Base-by-base conservation (phyloP, 2,113 vertebrate species). In the Ahaetulla prasina region DNA sequence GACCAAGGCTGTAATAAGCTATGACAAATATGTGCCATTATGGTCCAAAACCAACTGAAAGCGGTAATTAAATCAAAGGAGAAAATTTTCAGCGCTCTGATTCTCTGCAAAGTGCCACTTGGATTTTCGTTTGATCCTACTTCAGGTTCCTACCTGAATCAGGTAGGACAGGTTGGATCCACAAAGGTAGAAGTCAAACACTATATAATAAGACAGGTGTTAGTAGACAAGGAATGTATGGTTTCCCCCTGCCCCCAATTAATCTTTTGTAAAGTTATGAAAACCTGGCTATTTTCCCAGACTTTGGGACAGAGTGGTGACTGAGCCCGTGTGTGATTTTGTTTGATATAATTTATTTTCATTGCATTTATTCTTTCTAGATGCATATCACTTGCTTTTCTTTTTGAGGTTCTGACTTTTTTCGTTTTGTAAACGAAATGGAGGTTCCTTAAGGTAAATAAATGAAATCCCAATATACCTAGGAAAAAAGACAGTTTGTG, bases 11-110 rank as follows among this genome's bases (percentile, higher is more conserved):
- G 92, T 97, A 97, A 97, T 96, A 96, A 96, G 95, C 93, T 92
- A 93, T 96, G 96, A 97, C 96, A 97, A 97, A 97, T 97, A 96
- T 68, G 94, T 96, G 95, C 93, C 95, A 96, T 97, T 96, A 95
- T 93, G 93, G 95, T 95, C 96, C 96, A 95, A 93, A 97, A 96
- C 94, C 96, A 95, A 92, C 95, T 94, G 95, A 96, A 96, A 95
- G 96, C 95, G 95, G 92, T 96, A 97, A 97, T 97, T 97, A 97
- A 96, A 95, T 89, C 95, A 97, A 96, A 96, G 95, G 96, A 93
- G 57, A 93, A 94, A 93, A 95, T 94, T 96, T 96, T 96, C 93
- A 96, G 92, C 93, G 22, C 12, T 94, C 86, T 1, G 0, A 92
- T 88, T 93, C 94, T 95, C 49, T 35, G 54, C 94, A 92, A 95